Conservation (phyloP, 2,113 vertebrate genomes). For the Eira barbara region DNA sequence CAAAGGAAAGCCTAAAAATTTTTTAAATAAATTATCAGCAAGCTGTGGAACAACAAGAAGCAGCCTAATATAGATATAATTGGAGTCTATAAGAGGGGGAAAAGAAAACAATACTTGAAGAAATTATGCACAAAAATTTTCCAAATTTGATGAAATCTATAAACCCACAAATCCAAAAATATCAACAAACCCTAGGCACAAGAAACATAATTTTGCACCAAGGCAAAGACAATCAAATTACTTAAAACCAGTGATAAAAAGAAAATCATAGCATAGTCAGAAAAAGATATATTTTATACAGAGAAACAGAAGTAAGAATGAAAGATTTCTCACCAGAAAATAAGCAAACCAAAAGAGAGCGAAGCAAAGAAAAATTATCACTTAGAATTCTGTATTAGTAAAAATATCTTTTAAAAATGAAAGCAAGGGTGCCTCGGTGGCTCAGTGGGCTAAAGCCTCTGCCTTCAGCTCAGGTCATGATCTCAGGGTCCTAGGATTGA, state of each 20-base stretch:
- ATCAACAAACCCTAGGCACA: constrained; percentile 38
- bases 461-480: too few relatives aligned
- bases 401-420: constrained; percentile 31
- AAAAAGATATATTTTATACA: not conserved
- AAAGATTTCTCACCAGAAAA: constrained; percentile 23
- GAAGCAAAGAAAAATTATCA: not conserved
- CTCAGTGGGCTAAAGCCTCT: too few relatives aligned
- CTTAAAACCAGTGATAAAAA: constrained; percentile 15
- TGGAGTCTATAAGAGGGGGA: not conserved
- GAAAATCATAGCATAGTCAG: not conserved
- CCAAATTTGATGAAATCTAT: constrained; percentile 11
- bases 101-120: not conserved
- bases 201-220: not conserved
- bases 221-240: not conserved
- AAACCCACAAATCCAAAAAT: constrained; percentile 13
- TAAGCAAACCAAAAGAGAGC: not conserved
- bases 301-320: constrained; percentile 7
- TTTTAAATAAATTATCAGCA: constrained; percentile 1
- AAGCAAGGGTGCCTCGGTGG: not conserved
- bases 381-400: not conserved
- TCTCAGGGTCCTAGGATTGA: too few relatives aligned
- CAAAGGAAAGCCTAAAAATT: not conserved
- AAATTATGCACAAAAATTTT: not conserved
- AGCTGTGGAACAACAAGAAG: not conserved
- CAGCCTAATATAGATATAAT: not conserved